Conservation (phyloP, 2,888 invertebrate species). For the Dryobotodes eremita region DNA sequence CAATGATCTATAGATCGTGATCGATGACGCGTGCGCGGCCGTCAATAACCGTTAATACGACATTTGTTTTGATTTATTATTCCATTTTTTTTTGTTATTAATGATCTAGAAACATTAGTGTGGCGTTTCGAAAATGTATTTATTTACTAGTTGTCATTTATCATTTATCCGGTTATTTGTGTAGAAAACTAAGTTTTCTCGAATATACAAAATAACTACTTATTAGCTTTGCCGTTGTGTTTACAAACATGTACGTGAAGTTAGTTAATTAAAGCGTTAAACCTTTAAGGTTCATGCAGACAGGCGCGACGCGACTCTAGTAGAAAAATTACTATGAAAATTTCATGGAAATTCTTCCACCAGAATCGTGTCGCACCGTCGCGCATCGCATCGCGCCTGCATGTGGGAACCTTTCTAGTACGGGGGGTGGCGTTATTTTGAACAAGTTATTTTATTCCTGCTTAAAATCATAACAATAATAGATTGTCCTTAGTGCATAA, state of each 20-base stretch:
- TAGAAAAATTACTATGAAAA: too few relatives aligned
- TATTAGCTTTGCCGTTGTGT: neutral
- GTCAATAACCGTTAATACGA: constrained; percentile 73
- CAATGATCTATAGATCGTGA: constrained; percentile 79
- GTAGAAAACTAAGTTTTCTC: neutral
- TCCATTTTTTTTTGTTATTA: constrained; percentile 39
- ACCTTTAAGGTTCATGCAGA: too few relatives aligned
- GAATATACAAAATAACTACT: neutral
- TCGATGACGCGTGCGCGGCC: constrained; percentile 73
- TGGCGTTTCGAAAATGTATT: constrained; percentile 9
- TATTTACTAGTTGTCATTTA: constrained; percentile 13
- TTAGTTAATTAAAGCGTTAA: too few relatives aligned
- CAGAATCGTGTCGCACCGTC: too few relatives aligned
- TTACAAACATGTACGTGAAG: neutral
- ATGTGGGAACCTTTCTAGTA: too few relatives aligned
- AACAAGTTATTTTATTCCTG: too few relatives aligned
- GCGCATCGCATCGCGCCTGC: too few relatives aligned
- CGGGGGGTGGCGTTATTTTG: too few relatives aligned
- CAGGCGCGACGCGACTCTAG: too few relatives aligned
- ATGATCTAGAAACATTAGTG: constrained; percentile 38
- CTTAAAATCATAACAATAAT: neutral
- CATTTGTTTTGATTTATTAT: constrained; percentile 68
- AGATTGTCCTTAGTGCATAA: neutral
- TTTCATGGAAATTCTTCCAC: too few relatives aligned
- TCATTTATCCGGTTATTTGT: neutral